Base-by-base conservation (phyloP, 2,113 vertebrate genomes). In the Gopherus flavomarginatus region DNA sequence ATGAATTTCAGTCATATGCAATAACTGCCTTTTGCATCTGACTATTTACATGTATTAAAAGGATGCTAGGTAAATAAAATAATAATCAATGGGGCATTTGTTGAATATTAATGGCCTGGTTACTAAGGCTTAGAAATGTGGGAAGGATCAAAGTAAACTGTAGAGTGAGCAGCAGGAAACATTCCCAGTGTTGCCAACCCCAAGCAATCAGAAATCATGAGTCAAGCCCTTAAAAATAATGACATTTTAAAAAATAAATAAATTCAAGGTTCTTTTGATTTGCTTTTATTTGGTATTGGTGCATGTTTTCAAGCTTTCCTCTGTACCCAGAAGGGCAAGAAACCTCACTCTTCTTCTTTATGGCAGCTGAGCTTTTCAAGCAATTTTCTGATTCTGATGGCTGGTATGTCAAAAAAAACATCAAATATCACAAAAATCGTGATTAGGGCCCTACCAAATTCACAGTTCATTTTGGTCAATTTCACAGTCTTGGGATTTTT, bases 51-150 rank as follows among this genome's bases (percentile, higher is more conserved):
- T 96, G 96, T 92, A 92, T 94, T 94, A 89, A 97, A 42, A 90
- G 91, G 89, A 97, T 52, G 94, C 26, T 88, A 95, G 91, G 86
- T 94, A 96, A 97, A 95, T 94, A 96, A 90, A 95, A 93, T 88
- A 0, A 2, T 57, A 78, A 94, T 95, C 92, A 91, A 88, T 96
- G 88, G 59, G 94, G 89, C 35, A 65, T 81, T 89, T 95, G 91
- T 53, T 95, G 90, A 89, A 93, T 92, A 49, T 35, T 83, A 95
- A 90, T 87, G 52, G n/a, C 79, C 6, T n/a, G 3, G 85, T 89
- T 96, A 92, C 81, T 87, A 83, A 85, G n/a, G 50, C 84, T 89
- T 90, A 87, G 54, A 94, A 96, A 92, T 95, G 29, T 82, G 81
- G 90, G 94, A 89, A 79, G 31, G 26, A 42, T 86, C 38, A 75